These are phyloP conservation scores for Callorhinus ursinus DNA, from an alignment of 2,113 vertebrate genomes.

Conservation along the genomic window DNA sequence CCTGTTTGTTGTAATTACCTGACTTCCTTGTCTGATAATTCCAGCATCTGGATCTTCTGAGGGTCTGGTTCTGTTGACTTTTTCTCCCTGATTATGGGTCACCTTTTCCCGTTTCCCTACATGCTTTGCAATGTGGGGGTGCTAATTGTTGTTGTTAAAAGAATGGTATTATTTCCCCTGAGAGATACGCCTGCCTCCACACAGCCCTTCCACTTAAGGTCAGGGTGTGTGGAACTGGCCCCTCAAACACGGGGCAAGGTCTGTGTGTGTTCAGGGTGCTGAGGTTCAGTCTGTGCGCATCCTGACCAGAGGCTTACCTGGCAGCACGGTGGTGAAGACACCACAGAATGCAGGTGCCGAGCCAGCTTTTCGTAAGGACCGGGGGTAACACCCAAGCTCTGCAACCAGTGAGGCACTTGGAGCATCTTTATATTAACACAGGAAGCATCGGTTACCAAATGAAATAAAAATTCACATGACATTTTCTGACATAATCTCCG, in stretches of 20 bases:
- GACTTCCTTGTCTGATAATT: background rate
- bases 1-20: background rate
- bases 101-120: background rate
- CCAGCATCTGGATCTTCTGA: background rate
- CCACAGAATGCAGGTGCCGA: rapidly evolving
- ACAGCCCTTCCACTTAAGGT: rapidly evolving
- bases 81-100: background rate
- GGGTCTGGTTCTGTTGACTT: background rate
- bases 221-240: background rate
- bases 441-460: background rate
- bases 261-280: rapidly evolving
- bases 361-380: background rate
- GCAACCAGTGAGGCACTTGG: background rate
- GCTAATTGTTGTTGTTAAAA: background rate
- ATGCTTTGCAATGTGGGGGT: background rate
- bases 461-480: background rate
- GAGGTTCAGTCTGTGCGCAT: background rate
- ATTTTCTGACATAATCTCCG: background rate
- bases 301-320: rapidly evolving
- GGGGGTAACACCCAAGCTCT: no score
- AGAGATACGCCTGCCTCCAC: background rate
- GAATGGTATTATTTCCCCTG: background rate
- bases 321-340: rapidly evolving
- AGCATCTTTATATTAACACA: background rate
- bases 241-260: background rate